These are phyloP conservation scores for Myotis yumanensis DNA, from an alignment of 2,113 vertebrate species.

Conservation along the genomic window DNA sequence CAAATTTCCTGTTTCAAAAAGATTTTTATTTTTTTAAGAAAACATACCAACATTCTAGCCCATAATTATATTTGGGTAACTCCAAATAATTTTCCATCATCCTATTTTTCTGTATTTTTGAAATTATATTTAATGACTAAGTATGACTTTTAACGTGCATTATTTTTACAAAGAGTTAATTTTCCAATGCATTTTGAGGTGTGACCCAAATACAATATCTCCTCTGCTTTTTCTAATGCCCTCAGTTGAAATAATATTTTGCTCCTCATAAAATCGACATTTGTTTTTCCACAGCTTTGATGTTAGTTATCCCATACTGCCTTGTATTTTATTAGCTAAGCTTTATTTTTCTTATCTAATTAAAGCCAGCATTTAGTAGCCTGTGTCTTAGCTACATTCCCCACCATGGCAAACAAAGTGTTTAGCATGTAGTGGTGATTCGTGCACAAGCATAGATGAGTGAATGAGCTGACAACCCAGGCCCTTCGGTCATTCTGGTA, in stretches of 20 bases:
- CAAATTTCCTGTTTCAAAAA: no score
- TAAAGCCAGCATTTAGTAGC: background rate
- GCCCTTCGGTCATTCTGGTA: background rate
- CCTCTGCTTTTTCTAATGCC: background rate
- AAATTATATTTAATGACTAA: background rate
- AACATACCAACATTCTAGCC: background rate
- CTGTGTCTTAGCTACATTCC: background rate
- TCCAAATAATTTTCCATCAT: background rate
- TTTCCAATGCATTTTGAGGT: background rate
- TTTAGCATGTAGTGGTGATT: background rate
- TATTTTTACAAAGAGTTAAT: background rate
- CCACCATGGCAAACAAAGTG: background rate
- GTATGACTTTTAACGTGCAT: background rate
- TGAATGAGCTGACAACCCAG: background rate
- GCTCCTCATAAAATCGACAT: background rate
- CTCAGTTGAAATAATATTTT: slow-evolving; percentile 10
- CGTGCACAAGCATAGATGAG: background rate
- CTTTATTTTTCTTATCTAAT: background rate
- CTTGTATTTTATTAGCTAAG: background rate
- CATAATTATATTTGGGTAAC: background rate
- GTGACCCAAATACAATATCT: background rate
- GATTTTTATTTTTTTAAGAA: background rate
- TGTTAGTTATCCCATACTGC: background rate
- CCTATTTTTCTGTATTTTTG: background rate
- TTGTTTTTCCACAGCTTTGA: background rate